phyloP scores from a whole-genome alignment of 2,888 invertebrate species.

The Anarsia innoxiella region DNA sequence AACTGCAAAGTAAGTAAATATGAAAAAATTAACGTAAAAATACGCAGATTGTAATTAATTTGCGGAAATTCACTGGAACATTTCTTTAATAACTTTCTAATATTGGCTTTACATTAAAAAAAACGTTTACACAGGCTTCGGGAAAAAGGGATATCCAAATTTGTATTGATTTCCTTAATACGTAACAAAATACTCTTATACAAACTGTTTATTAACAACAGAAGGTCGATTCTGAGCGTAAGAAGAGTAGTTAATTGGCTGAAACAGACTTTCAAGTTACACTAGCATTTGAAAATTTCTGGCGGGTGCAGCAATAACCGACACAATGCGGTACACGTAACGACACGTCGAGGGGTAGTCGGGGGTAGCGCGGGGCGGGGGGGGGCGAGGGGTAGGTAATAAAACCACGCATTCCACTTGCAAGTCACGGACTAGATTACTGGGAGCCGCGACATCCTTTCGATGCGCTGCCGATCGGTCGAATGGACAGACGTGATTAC shows the following conservation, averaged over 20 bases:
- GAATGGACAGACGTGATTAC: conserved; percentile 28
- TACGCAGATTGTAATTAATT: conserved; percentile 3
- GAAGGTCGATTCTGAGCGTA: too few relatives aligned
- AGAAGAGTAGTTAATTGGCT: too few relatives aligned
- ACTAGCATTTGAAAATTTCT: too few relatives aligned
- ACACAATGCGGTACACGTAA: conserved; percentile 48
- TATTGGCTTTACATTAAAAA: conserved; percentile 2
- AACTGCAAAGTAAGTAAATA: conserved; percentile 1
- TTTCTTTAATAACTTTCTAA: too few relatives aligned
- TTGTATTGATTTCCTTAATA: too few relatives aligned
- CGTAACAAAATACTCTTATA: too few relatives aligned
- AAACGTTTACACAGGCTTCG: conserved; percentile 1
- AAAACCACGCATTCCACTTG: conserved; percentile 65
- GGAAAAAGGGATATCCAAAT: too few relatives aligned
- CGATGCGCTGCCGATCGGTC: conserved; percentile 43
- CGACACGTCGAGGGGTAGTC: conserved; percentile 23
- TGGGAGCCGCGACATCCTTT: conserved; percentile 46
- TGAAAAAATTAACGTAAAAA: too few relatives aligned
- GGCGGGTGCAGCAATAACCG: conserved; percentile 47
- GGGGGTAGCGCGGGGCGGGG: not conserved
- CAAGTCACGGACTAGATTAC: conserved; percentile 73
- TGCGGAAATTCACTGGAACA: conserved; percentile 1
- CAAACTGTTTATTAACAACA: too few relatives aligned
- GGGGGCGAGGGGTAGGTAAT: conserved; percentile 48
- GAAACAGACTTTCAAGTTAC: too few relatives aligned